Evolutionary conservation across 2,888 invertebrate species (phyloP).

Genomic region (Azorinus chamasolen): DNA sequence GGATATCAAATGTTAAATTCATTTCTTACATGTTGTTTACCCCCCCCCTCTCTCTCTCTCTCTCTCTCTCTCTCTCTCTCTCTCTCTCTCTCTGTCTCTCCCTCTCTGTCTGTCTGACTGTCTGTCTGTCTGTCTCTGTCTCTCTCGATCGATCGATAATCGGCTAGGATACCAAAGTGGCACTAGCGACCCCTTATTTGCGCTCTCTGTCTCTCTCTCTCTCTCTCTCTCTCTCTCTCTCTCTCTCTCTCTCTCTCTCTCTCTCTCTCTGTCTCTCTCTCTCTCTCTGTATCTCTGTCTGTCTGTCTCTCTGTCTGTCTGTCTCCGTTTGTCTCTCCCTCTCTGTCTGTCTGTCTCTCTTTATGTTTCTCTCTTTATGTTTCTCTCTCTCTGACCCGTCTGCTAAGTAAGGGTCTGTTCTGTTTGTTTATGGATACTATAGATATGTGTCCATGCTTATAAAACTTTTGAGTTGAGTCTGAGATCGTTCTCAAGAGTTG

Average conservation of each 20-base stretch:
- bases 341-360: slow-evolving; percentile 15
- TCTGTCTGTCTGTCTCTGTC: slow-evolving; percentile 12
- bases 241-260: slow-evolving; percentile 18
- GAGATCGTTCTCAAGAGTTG: too few species aligned
- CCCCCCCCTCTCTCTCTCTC: slow-evolving; percentile 1
- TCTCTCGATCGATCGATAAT: background rate
- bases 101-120: slow-evolving; percentile 9
- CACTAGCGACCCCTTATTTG: too few species aligned
- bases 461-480: too few species aligned
- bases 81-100: slow-evolving; percentile 6
- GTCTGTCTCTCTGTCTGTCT: too few species aligned
- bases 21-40: too few species aligned
- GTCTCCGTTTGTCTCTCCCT: slow-evolving; percentile 21
- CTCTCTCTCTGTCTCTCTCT: slow-evolving; percentile 8
- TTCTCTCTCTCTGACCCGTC: slow-evolving; percentile 10
- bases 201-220: slow-evolving; percentile 19
- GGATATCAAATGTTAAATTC: too few species aligned
- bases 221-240: slow-evolving; percentile 26
- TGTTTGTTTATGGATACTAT: too few species aligned
- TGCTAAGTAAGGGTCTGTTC: too few species aligned
- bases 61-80: slow-evolving; percentile 6
- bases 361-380: too few species aligned
- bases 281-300: too few species aligned
- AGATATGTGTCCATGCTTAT: background rate
- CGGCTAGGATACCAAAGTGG: too few species aligned